phyloP scores from a whole-genome alignment of 2,797 vertebrate species.

The Sebastes hubbsi region DNA sequence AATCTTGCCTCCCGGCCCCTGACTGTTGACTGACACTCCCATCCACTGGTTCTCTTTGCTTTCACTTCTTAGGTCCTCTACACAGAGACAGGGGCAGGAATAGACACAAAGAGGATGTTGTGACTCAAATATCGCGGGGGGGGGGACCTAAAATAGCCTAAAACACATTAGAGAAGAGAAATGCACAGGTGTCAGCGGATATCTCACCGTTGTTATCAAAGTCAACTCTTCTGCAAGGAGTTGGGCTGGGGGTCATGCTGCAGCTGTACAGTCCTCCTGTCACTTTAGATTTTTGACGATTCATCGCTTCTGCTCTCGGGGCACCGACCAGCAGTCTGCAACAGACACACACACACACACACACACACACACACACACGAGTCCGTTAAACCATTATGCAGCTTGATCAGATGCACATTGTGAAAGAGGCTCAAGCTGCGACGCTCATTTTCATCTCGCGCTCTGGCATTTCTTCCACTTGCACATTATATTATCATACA shows the following conservation, averaged over 20 bases:
- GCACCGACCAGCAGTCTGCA: conserved; percentile 93
- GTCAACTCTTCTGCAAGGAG: conserved; percentile 79
- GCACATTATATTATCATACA: conserved; percentile 35
- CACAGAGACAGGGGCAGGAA: not conserved
- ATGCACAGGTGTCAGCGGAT: not conserved
- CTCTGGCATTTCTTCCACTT: conserved; percentile 32
- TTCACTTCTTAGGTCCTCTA: conserved; percentile 83
- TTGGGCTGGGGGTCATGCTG: conserved; percentile 76
- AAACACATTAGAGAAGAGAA: not conserved
- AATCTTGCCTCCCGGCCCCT: conserved; percentile 95
- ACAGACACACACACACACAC: conserved; percentile 23
- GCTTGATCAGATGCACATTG: not conserved
- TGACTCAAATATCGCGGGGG: not conserved
- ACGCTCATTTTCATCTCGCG: not conserved
- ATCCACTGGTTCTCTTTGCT: conserved; percentile 98
- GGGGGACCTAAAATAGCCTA: not conserved
- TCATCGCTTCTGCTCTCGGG: conserved; percentile 86
- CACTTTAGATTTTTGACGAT: conserved; percentile 81
- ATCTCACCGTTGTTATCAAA: conserved; percentile 91
- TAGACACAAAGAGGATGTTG: not conserved
- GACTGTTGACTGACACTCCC: conserved; percentile 96
- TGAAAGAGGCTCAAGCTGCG: not conserved
- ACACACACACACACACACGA: not conserved
- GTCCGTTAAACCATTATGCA: not conserved
- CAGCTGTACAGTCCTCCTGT: conserved; percentile 94